These are phyloP conservation scores for Dicentrarchus labrax DNA, from an alignment of 2,113 vertebrate genomes.

Conservation along the genomic window DNA sequence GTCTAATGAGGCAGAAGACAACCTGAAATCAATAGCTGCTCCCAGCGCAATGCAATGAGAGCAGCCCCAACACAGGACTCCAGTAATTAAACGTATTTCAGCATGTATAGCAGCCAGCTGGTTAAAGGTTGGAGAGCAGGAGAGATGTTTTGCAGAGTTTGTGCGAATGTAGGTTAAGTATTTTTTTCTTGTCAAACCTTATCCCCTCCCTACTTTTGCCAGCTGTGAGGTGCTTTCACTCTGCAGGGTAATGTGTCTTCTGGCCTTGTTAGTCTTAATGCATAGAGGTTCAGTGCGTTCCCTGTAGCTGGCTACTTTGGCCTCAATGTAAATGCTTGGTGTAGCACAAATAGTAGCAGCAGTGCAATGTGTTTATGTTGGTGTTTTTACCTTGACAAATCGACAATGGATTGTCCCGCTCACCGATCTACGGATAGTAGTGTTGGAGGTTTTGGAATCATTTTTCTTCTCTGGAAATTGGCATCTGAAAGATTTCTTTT, in stretches of 20 bases:
- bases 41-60: constrained; percentile 53
- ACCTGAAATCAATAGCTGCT: constrained; percentile 77
- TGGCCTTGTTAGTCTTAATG: constrained; percentile 27
- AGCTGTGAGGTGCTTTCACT: constrained; percentile 1
- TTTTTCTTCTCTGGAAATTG: neutral
- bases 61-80: constrained; percentile 41
- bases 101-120: constrained; percentile 46
- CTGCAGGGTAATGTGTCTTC: neutral
- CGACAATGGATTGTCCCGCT: neutral
- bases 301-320: neutral
- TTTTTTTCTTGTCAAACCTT: constrained; percentile 24
- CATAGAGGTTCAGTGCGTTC: neutral
- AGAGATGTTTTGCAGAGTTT: constrained; percentile 41
- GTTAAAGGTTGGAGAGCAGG: constrained; percentile 55
- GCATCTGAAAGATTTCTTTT: neutral
- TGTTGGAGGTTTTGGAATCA: neutral
- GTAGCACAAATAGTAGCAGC: neutral
- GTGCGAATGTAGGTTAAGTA: constrained; percentile 28
- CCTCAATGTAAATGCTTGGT: neutral
- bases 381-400: neutral
- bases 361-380: neutral
- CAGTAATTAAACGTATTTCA: constrained; percentile 74
- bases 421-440: neutral
- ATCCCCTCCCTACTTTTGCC: neutral
- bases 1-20: constrained; percentile 79